phyloP scores from a whole-genome alignment of 2,113 vertebrate species.

The Menura novaehollandiae region DNA sequence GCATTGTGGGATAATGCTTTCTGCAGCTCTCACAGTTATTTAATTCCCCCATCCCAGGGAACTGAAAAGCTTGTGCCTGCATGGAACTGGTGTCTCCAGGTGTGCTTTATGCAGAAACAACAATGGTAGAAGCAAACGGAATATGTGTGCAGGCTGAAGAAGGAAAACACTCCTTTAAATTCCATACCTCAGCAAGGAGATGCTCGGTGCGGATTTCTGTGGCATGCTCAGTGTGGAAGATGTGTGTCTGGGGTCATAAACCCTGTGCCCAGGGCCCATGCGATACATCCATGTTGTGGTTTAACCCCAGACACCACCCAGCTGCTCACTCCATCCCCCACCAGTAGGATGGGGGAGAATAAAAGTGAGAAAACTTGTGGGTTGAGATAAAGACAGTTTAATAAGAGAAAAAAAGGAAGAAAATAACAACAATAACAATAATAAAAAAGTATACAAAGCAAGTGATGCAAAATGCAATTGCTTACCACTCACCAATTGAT shows the following conservation, averaged over 20 bases:
- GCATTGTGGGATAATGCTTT: not conserved
- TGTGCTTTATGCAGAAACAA: not conserved
- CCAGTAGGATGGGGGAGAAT: not conserved
- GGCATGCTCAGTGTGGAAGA: not conserved
- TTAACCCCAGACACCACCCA: not conserved
- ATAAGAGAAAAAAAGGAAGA: not conserved
- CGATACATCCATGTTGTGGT: too few relatives aligned
- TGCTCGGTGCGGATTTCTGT: not conserved
- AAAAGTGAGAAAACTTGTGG: not conserved
- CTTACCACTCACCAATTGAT: fast-evolving
- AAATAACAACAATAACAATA: not conserved
- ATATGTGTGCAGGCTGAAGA: fast-evolving
- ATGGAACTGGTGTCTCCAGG: not conserved
- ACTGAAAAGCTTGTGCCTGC: fast-evolving
- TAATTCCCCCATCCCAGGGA: not conserved
- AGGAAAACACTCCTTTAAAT: not conserved
- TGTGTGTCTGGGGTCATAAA: not conserved
- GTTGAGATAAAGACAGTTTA: not conserved
- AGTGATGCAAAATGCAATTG: not conserved
- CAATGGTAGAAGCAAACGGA: not conserved
- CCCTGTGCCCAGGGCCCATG: not conserved
- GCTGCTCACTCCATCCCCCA: not conserved
- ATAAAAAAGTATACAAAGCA: not conserved
- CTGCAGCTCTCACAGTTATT: not conserved
- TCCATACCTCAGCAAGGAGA: not conserved